phyloP scores from a whole-genome alignment of 1,140 invertebrate species.

The Anastrepha obliqua region DNA sequence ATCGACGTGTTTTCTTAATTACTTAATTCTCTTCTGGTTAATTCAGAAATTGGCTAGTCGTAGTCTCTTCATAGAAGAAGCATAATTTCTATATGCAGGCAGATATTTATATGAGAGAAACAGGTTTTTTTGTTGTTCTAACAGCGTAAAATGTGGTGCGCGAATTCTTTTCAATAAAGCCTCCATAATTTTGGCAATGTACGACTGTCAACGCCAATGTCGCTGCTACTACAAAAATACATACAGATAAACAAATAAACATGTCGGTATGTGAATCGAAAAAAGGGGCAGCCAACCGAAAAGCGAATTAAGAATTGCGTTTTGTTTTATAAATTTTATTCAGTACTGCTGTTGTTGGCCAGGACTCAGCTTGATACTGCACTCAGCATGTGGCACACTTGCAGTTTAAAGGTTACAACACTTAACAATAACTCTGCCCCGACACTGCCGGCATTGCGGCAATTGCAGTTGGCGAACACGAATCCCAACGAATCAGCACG shows the following conservation, averaged over 20 bases:
- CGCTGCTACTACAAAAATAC: too few relatives aligned
- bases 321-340: too few relatives aligned
- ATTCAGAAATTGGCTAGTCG: neutral
- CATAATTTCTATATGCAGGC: neutral
- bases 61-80: too few relatives aligned
- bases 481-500: neutral
- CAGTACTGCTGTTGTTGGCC: neutral
- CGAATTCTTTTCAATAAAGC: too few relatives aligned
- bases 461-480: neutral
- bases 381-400: neutral
- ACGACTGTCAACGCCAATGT: too few relatives aligned
- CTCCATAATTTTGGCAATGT: too few relatives aligned
- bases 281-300: too few relatives aligned
- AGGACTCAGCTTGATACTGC: neutral
- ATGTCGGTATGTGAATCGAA: too few relatives aligned
- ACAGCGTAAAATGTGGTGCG: too few relatives aligned
- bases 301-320: too few relatives aligned
- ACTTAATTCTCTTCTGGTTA: constrained; percentile 13
- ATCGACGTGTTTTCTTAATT: constrained; percentile 1
- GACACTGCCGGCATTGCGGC: neutral
- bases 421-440: constrained; percentile 46
- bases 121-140: too few relatives aligned
- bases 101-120: neutral
- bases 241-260: too few relatives aligned
- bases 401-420: constrained; percentile 38